A percentile compares a stretch with the other conserved stretches of the same genome.
phyloP scores from a whole-genome alignment of 2,113 vertebrate genomes.

The Grammomys surdaster region DNA sequence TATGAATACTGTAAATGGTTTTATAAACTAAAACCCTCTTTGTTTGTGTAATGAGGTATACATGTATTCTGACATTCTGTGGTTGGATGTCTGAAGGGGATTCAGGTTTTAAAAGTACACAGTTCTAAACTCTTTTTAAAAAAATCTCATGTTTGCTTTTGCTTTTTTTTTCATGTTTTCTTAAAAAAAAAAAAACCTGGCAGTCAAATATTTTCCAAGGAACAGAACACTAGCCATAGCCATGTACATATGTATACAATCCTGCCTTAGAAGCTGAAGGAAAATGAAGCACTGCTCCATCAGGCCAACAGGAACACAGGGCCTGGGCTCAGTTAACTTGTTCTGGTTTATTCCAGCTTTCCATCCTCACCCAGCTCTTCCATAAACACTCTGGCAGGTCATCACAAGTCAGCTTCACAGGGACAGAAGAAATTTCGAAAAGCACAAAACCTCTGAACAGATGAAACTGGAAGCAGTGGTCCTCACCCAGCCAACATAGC shows the following conservation, averaged over 20 bases:
- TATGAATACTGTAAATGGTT: conserved; percentile 15
- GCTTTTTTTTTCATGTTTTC: conserved; percentile 69
- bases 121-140: conserved; percentile 75
- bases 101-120: conserved; percentile 67
- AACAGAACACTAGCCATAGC: conserved; percentile 67
- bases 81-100: conserved; percentile 58
- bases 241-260: conserved; percentile 15
- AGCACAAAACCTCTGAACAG: conserved; percentile 39
- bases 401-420: conserved; percentile 47
- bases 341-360: conserved; percentile 40
- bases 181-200: conserved; percentile 40
- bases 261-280: conserved; percentile 59
- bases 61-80: conserved; percentile 51
- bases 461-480: not conserved
- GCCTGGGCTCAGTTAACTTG: conserved; percentile 53
- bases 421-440: conserved; percentile 49
- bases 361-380: conserved; percentile 45
- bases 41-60: conserved; percentile 38
- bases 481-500: not conserved
- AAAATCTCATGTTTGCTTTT: conserved; percentile 61
- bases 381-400: conserved; percentile 45
- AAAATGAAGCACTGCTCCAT: conserved; percentile 59
- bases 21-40: conserved; percentile 55
- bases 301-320: conserved; percentile 78
- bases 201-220: conserved; percentile 82